Evolutionary conservation across 1,140 invertebrate species (phyloP).

Genomic region (Proales similis): DNA sequence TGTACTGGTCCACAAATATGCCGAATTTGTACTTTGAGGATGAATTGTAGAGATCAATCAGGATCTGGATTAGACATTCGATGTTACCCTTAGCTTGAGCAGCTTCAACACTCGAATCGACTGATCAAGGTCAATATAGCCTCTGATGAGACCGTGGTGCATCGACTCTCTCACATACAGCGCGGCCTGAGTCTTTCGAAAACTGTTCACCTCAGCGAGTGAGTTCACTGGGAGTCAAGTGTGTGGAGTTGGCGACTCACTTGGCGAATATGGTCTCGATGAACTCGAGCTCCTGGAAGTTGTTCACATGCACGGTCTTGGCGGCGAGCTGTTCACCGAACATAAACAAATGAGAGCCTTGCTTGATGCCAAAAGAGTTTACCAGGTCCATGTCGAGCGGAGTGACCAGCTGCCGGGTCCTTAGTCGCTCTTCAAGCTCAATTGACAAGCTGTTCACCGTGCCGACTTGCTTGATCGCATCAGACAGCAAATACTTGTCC

Average conservation of each 20-base stretch:
- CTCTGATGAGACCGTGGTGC: conserved; percentile 26
- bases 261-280: conserved; percentile 21
- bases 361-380: background rate
- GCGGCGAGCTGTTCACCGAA: conserved; percentile 5
- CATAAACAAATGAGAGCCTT: background rate
- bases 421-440: background rate
- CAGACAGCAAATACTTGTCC: conserved; percentile 35
- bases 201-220: conserved; percentile 8
- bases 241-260: too few species aligned
- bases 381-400: conserved; percentile 35
- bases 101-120: conserved; percentile 14
- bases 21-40: conserved; percentile 26
- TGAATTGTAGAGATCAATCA: background rate
- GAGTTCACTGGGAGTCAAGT: too few species aligned
- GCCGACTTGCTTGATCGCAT: conserved; percentile 26
- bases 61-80: background rate
- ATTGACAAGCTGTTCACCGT: conserved; percentile 15
- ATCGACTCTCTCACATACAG: conserved; percentile 31
- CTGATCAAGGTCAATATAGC: conserved; percentile 30
- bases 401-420: conserved; percentile 9
- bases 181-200: conserved; percentile 28
- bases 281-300: conserved; percentile 34
- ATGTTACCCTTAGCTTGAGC: conserved; percentile 16
- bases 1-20: conserved; percentile 13
- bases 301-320: conserved; percentile 33